Base-by-base conservation (phyloP, 2,797 vertebrate species). In the Galaxias olidus region DNA sequence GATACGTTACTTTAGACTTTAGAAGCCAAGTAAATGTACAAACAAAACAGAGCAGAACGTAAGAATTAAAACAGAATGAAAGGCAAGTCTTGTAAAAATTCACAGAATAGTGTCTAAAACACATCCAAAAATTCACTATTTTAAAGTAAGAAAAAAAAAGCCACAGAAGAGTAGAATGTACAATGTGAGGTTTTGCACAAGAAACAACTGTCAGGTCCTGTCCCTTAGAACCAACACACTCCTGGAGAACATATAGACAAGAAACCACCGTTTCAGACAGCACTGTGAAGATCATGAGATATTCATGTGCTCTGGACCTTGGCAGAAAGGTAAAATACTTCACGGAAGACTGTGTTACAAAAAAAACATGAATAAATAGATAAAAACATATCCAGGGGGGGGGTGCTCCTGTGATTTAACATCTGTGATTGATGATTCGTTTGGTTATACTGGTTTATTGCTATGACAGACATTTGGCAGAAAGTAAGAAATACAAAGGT, bases 301-400 rank as follows among this genome's bases (percentile, higher is more conserved):
- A 73, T 69, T 69, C 30, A 52, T 74, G 52, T 79, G 66, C 59
- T 65, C 68, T 80, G 72, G 66, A 56, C 62, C 48, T 74, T 68
- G 15, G 64, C 30, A 71, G 60, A 42, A 11, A 46, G 11, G 30
- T 30, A 14, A 49, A 67, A 71, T 47, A 80, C 69, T 73, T 10
- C 42, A 61, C 57, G 74, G 54, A 71, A 55, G n/a, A 71, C 61
- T 64, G 60, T 73, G 77, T 82, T 72, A 84, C 65, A 71, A 81
- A 85, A 81, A 85, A 90, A 86, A 43, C 11, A 62, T 44, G 85
- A 88, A 90, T 89, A 88, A 87, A 87, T 86, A 86, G 61, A 78
- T 61, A 68, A 81, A 76, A 84, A 72, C 69, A 70, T 57, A n/a
- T n/a, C n/a, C n/a, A n/a, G n/a, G n/a, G n/a, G n/a, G 43, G 14